Percentiles rank a stretch among this genome's conserved stretches.
phyloP scores from a whole-genome alignment of 2,113 vertebrate genomes.

The Colius striatus region DNA sequence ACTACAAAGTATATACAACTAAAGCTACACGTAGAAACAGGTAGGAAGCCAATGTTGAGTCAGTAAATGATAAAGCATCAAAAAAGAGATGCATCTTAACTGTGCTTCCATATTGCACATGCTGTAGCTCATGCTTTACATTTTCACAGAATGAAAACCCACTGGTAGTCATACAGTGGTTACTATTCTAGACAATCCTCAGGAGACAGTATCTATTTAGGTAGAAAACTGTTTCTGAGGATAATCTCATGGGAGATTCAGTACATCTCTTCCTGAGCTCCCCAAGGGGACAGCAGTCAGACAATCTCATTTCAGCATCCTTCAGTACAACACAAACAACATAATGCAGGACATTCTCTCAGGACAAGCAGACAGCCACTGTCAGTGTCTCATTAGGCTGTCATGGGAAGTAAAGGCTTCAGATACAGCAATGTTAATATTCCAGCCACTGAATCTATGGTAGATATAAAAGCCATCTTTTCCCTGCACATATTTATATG shows the following conservation, averaged over 20 bases:
- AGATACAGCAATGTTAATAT: not conserved
- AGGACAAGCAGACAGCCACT: constrained; percentile 14
- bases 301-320: constrained; percentile 18
- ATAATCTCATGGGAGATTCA: not conserved
- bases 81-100: not conserved
- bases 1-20: not conserved
- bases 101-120: not conserved
- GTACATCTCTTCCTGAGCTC: constrained; percentile 13
- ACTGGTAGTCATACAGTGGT: not conserved
- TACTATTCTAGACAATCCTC: not conserved
- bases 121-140: not conserved
- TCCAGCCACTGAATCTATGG: not conserved
- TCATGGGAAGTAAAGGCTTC: not conserved
- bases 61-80: not conserved
- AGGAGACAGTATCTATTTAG: not conserved
- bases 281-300: constrained; percentile 45
- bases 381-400: constrained; percentile 35
- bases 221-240: constrained; percentile 16
- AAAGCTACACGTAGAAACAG: not conserved
- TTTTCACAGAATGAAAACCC: not conserved
- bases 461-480: not conserved
- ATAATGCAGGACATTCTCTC: constrained; percentile 24
- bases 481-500: not conserved
- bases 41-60: not conserved
- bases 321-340: constrained; percentile 48